Percentiles rank a stretch among this genome's conserved stretches.
Evolutionary conservation across 1,140 invertebrate genomes (phyloP).

Genomic region (Platyscapa corneri): DNA sequence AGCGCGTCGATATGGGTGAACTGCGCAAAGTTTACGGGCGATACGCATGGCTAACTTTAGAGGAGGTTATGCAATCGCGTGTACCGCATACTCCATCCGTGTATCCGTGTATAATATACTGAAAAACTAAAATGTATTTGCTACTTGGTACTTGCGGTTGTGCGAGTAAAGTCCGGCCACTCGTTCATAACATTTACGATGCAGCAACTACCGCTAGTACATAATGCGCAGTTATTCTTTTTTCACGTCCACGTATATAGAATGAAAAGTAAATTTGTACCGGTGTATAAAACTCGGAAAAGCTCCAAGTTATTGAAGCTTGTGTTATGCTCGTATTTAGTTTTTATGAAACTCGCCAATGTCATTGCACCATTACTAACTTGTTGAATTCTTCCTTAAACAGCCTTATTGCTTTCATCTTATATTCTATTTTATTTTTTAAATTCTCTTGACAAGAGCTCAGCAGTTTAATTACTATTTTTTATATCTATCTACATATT

Average conservation of each 20-base stretch:
- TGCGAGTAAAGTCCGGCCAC: neutral
- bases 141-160: neutral
- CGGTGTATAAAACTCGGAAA: neutral
- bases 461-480: too few relatives aligned
- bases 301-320: conserved; percentile 33
- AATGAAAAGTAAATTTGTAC: conserved; percentile 25
- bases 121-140: conserved; percentile 8
- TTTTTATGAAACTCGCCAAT: conserved; percentile 18
- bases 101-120: neutral
- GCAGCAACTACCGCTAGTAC: neutral
- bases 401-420: conserved; percentile 3
- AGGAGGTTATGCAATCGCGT: conserved; percentile 17
- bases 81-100: neutral
- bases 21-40: neutral
- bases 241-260: neutral
- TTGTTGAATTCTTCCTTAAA: conserved; percentile 13
- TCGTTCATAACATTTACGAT: conserved; percentile 27
- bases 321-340: neutral
- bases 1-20: conserved; percentile 20
- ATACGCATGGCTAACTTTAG: neutral
- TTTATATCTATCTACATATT: too few relatives aligned
- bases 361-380: neutral
- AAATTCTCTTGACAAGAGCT: too few relatives aligned
- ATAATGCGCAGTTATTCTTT: neutral
- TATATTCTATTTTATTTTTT: neutral